Evolutionary conservation across 1,140 invertebrate genomes (phyloP), one percentile per base, ranked within the genome.

Genomic region (Micrasema minimum): DNA sequence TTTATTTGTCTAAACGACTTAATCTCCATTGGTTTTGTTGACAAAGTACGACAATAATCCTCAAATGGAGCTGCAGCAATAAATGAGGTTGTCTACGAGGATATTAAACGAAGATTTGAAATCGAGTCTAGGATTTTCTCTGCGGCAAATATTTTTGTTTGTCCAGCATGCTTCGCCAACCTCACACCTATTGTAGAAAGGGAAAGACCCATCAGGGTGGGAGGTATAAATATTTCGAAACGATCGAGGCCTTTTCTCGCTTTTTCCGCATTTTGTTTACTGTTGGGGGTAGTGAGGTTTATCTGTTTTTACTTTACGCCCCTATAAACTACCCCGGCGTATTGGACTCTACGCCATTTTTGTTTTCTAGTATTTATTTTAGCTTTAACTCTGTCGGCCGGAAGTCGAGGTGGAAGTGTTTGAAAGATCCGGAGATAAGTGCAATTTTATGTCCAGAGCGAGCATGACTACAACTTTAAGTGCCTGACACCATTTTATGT

Each of bases 361-460:
- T 9, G 22, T 14, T 59, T 18, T 41, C 38, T 9, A 22, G 16
- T 59, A 38, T 59, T 20, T 59, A 38, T 59, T 59, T 59, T 35
- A 59, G 55, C 35, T 38, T 38, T 38, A 59, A 59, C 55, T 59
- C 18, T 22, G 55, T 46, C 43, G 22, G 12, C 38, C 59, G 43
- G 20, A 64, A 64, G 43, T 35, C 59, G 22, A 2, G 31, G 22
- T 62, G 43, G 18, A 51, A 23, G 45, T 20, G 45, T 66, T 66
- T 51, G 35, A 35, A 31, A 51, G 31, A 53, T 38, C 16, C 35
- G 26, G 31, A 37, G 31, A 66, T 66, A 66, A 66, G 64, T 66
- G 64, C 64, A 66, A 51, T 66, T 66, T 66, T 51, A 66, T 66
- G 45, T 53, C 35, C 62, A 3, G 7, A 11, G 14, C 18, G 23